Conservation (phyloP, 1,140 invertebrate genomes). For the Heliconius congener region DNA sequence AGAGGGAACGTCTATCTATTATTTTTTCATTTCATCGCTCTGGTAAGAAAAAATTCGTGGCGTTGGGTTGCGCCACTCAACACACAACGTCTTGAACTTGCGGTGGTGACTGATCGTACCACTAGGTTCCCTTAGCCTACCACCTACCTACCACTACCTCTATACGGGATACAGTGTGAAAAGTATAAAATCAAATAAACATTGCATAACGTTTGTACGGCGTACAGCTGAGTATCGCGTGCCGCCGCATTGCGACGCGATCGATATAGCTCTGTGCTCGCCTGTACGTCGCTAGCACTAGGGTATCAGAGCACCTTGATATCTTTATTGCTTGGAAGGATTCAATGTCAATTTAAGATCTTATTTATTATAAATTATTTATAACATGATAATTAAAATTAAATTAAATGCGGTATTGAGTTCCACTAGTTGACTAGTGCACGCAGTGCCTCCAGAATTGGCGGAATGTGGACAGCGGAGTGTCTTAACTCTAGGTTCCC, state of each 20-base stretch:
- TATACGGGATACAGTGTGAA: too few species aligned
- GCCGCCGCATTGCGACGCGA: constrained; percentile 40
- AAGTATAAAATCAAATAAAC: not conserved
- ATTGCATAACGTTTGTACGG: constrained; percentile 30
- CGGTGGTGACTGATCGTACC: too few species aligned
- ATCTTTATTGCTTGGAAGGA: not conserved
- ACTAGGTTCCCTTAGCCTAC: too few species aligned
- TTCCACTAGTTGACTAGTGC: not conserved
- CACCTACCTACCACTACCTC: too few species aligned
- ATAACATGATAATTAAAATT: too few species aligned
- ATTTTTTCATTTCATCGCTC: too few species aligned
- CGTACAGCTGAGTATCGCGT: constrained; percentile 38
- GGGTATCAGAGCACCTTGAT: not conserved
- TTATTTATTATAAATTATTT: too few species aligned
- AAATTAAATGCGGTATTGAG: not conserved
- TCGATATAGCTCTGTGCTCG: constrained; percentile 30
- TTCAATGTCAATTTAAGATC: not conserved
- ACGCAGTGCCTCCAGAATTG: not conserved
- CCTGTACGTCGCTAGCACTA: not conserved
- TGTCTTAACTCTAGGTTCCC: not conserved
- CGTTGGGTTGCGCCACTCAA: too few species aligned
- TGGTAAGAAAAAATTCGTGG: too few species aligned
- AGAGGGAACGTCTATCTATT: too few species aligned
- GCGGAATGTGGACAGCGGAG: not conserved
- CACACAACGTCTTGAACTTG: too few species aligned